Base-by-base conservation (phyloP, 1,140 invertebrate genomes). In the Caenorhabditis brenneri region DNA sequence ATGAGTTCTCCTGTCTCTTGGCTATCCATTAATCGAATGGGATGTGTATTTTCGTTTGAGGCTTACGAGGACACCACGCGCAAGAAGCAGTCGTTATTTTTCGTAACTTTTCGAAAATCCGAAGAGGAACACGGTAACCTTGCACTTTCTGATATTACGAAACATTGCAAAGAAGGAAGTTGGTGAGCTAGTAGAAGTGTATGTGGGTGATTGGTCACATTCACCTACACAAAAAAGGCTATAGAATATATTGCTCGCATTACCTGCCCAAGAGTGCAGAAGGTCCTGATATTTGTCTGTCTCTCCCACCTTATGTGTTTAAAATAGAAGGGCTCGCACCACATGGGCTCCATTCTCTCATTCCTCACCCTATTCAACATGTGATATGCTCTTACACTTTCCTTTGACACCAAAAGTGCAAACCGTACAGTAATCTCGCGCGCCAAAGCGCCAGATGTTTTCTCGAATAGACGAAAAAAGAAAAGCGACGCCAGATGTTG, bases 71-170 rank as follows among this genome's bases (percentile, higher is more conserved):
- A 33, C 9, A 19, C 58, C 2, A 36, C 3, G 7, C 9, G 19
- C 0, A 29, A 9, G 22, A 29, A 29, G 24, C 31, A 12, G 15
- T 15, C 16, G 24, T 24, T 55, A 10, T 9, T 74, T 74, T 74
- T 74, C 65, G 65, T 42, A 74, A 74, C 19, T 46, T n/a, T 74
- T 24, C 65, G 65, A 74, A 74, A 74, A 74, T 42, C 65, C 36
- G 65, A 24, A 74, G 29, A 2, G 5, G 24, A 65, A n/a, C 1
- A 9, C 4, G 16, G 31, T 4, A 33, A 39, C 24, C 53, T 4
- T 65, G 65, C 24, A 74, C 65, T 74, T 74, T 24, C 24, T 15
- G 2, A 74, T 42, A 74, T 74, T 74, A 74, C 36, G 33, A 74
- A 74, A 42, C 65, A 74, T 74, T 65, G 60, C 60, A 36, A 39